A percentile compares a stretch with the other conserved stretches of the same genome.
Conservation (phyloP, 2,888 invertebrate species). For the Dryadula phaetusa region DNA sequence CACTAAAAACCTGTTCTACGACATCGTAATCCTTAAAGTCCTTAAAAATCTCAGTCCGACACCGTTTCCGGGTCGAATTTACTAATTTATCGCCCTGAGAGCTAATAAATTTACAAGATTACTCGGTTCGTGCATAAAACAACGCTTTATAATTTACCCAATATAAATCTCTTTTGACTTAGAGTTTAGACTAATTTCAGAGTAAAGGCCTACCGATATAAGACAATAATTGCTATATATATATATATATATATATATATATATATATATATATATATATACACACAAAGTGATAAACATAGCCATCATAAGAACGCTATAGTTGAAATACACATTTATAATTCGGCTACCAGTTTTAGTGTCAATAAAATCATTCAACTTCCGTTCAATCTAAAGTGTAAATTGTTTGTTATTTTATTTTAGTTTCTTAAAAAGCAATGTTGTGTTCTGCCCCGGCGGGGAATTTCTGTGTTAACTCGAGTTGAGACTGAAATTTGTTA, state of each 20-base stretch:
- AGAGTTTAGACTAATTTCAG: conserved; percentile 55
- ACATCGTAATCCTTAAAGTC: conserved; percentile 45
- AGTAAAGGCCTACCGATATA: conserved; percentile 25
- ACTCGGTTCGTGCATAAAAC: conserved; percentile 75
- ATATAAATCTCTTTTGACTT: conserved; percentile 72
- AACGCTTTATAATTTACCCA: conserved; percentile 79
- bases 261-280: too few relatives aligned
- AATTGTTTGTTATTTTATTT: conserved; percentile 69
- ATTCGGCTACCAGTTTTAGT: conserved; percentile 52
- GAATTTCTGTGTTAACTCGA: conserved; percentile 45
- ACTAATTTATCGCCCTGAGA: conserved; percentile 79
- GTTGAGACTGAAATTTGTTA: conserved; percentile 29
- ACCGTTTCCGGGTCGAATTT: conserved; percentile 78
- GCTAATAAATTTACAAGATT: conserved; percentile 83
- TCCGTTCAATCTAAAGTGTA: conserved; percentile 68
- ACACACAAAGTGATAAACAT: conserved; percentile 2
- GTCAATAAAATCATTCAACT: conserved; percentile 65
- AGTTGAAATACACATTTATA: conserved; percentile 39
- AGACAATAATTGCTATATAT: background rate
- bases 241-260: too few relatives aligned
- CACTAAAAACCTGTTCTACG: conserved; percentile 33
- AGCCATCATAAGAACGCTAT: background rate
- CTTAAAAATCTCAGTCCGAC: conserved; percentile 69
- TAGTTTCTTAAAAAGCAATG: conserved; percentile 69
- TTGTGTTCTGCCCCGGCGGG: conserved; percentile 62